Conservation (phyloP, 2,888 invertebrate species). For the Leucozona laternaria region DNA sequence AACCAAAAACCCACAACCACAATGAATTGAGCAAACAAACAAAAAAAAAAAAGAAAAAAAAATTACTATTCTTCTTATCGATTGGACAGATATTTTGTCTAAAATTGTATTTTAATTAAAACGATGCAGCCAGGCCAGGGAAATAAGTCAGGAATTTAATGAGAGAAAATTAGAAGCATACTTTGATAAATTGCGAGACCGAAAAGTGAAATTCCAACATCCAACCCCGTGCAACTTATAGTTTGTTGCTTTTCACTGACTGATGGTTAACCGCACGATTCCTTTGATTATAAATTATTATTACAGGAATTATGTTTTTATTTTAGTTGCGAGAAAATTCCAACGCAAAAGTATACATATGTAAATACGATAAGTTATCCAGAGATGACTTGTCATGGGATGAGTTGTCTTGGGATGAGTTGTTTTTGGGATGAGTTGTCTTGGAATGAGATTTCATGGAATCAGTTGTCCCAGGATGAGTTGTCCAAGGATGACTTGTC, state of each 20-base stretch:
- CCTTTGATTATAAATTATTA: background rate
- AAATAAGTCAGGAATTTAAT: constrained; percentile 18
- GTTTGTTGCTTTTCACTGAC: background rate
- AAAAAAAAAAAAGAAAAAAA: background rate
- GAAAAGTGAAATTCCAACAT: constrained; percentile 15
- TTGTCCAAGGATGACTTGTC: no score
- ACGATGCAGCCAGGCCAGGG: background rate
- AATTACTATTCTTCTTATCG: constrained; percentile 13
- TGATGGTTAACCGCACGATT: background rate
- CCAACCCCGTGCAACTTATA: background rate
- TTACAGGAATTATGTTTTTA: background rate
- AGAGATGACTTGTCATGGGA: no score
- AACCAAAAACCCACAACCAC: constrained; percentile 2
- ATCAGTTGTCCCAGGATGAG: no score
- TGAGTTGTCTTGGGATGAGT: no score
- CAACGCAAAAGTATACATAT: no score
- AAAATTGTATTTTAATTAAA: constrained; percentile 27
- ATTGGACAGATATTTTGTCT: constrained; percentile 2
- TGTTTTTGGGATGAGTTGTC: no score
- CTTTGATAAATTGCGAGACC: background rate
- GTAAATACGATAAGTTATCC: no score
- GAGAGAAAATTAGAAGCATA: constrained; percentile 22
- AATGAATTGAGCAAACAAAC: constrained; percentile 12
- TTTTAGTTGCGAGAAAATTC: background rate
- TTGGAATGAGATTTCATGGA: no score